phyloP scores from a whole-genome alignment of 2,797 vertebrate species.

The Peromyscus eremicus region DNA sequence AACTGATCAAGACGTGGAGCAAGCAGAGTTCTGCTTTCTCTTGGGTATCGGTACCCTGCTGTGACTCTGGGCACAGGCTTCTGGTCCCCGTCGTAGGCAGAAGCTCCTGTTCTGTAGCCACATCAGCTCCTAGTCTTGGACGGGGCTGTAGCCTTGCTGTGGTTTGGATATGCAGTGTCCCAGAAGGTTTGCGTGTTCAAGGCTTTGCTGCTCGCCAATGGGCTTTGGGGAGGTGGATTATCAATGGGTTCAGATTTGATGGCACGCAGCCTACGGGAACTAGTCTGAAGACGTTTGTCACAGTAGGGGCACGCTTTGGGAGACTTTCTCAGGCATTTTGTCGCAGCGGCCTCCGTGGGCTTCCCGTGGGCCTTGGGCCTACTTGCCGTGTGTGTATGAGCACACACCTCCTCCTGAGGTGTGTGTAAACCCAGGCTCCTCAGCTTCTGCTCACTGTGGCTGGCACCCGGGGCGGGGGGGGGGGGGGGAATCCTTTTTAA shows the following conservation, averaged over 20 bases:
- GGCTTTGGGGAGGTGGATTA: not conserved
- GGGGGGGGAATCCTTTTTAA: not conserved
- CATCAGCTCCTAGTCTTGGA: not conserved
- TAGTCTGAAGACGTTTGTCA: not conserved
- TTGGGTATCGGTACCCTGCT: not conserved
- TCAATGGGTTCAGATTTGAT: not conserved
- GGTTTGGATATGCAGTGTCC: not conserved
- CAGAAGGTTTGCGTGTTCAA: not conserved
- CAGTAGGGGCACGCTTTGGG: not conserved
- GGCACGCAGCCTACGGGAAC: not conserved
- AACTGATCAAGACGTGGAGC: not conserved
- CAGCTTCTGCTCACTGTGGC: not conserved
- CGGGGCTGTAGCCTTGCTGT: not conserved
- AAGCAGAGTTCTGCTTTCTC: not conserved
- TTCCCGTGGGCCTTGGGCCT: not conserved
- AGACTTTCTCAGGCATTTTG: not conserved
- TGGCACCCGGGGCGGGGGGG: too few species aligned
- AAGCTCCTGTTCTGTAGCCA: not conserved
- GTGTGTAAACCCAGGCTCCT: not conserved
- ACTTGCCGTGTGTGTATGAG: accelerated
- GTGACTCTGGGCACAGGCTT: not conserved
- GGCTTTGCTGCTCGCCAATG: not conserved
- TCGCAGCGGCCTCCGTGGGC: not conserved
- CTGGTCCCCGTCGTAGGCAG: not conserved
- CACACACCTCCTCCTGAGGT: not conserved